Evolutionary conservation across 2,797 vertebrate species (phyloP).

Genomic region (Oreonectes daqikongensis): DNA sequence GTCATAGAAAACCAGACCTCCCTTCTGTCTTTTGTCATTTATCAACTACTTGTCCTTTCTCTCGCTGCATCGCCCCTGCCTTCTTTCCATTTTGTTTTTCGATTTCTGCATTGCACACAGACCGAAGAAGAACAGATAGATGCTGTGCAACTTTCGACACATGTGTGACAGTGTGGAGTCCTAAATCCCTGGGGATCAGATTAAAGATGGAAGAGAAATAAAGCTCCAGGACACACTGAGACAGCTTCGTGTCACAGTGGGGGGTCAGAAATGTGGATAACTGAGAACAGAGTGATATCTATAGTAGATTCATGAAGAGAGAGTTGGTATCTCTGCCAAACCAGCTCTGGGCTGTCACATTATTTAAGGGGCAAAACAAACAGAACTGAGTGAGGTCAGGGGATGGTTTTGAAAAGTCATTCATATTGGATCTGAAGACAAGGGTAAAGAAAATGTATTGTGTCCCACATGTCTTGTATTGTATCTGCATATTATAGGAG

Average conservation of each 20-base stretch:
- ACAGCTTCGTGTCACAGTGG: conserved; percentile 34
- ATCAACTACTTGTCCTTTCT: conserved; percentile 11
- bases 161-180: conserved; percentile 45
- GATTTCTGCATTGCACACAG: conserved; percentile 16
- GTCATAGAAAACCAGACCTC: background rate
- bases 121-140: conserved; percentile 27
- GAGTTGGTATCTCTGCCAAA: conserved; percentile 9
- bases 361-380: conserved; percentile 38
- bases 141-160: conserved; percentile 40
- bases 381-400: background rate
- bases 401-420: background rate
- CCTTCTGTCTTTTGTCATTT: conserved; percentile 2
- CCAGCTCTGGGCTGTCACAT: conserved; percentile 24
- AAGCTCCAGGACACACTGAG: conserved; percentile 43
- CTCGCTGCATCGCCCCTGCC: conserved; percentile 4
- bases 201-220: conserved; percentile 50
- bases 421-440: background rate
- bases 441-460: background rate
- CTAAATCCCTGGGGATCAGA: conserved; percentile 50
- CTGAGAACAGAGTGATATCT: conserved; percentile 41
- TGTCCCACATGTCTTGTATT: background rate
- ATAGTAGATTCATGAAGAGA: conserved; percentile 25
- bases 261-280: conserved; percentile 39
- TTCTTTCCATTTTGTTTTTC: conserved; percentile 35
- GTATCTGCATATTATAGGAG: background rate